Conservation (phyloP, 2,888 invertebrate genomes). For the Morpho helenor region DNA sequence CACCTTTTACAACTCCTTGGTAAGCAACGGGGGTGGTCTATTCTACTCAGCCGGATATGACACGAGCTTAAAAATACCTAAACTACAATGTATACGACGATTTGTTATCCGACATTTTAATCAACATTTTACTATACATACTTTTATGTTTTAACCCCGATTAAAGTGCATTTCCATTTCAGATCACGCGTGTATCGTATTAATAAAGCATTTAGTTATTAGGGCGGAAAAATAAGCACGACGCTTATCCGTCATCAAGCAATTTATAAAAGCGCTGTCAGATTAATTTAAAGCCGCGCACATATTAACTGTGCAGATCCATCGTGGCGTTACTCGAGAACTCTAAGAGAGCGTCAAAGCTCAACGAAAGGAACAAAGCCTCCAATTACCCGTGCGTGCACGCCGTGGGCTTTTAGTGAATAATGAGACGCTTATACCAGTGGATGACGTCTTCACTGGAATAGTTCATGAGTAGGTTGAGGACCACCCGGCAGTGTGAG, state of each 20-base stretch:
- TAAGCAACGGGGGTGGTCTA: no score
- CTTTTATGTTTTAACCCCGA: neutral
- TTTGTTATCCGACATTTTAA: no score
- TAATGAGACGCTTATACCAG: constrained; percentile 75
- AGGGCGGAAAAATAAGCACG: constrained; percentile 44
- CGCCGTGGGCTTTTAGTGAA: constrained; percentile 77
- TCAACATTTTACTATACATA: no score
- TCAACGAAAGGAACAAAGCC: constrained; percentile 73
- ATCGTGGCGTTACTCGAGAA: constrained; percentile 46
- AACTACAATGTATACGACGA: no score
- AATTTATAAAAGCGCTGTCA: constrained; percentile 63
- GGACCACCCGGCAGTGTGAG: constrained; percentile 49
- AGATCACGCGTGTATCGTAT: constrained; percentile 9
- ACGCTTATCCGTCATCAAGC: constrained; percentile 48
- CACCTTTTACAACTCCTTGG: no score
- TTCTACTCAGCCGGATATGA: no score
- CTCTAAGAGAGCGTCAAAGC: constrained; percentile 65
- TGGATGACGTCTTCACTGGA: constrained; percentile 67
- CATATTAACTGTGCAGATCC: constrained; percentile 69
- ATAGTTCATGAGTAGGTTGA: constrained; percentile 63
- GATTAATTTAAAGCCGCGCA: constrained; percentile 58
- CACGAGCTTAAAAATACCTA: no score
- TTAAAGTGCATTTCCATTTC: constrained; percentile 9
- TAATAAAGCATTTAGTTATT: constrained; percentile 24
- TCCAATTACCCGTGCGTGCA: constrained; percentile 73